phyloP scores from a whole-genome alignment of 2,888 invertebrate genomes.

The Girardia tigrina region DNA sequence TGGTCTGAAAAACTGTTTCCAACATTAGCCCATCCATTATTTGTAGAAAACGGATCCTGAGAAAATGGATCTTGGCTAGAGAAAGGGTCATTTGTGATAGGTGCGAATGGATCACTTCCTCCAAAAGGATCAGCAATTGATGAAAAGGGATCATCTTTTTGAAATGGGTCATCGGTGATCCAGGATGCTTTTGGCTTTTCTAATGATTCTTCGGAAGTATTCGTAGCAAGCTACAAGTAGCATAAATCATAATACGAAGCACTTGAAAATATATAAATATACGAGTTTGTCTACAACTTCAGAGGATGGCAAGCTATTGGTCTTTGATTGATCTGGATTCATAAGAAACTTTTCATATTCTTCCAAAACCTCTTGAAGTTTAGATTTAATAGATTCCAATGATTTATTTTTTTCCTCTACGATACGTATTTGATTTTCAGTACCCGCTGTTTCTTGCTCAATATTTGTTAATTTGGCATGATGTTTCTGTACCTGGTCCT shows the following conservation, averaged over 20 bases:
- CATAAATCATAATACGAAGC: neutral
- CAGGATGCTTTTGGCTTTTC: neutral
- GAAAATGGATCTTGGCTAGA: conserved; percentile 11
- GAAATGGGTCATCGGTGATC: conserved; percentile 12
- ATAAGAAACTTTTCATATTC: neutral
- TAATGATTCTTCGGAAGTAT: neutral
- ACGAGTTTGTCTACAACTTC: neutral
- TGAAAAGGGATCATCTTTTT: conserved; percentile 15
- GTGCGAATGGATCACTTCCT: neutral
- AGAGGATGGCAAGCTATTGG: neutral
- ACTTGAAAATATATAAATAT: neutral
- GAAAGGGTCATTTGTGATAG: neutral
- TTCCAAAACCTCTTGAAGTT: neutral
- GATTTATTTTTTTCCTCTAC: neutral
- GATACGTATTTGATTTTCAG: neutral
- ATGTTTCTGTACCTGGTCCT: conserved; percentile 2
- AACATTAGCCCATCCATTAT: conserved; percentile 1
- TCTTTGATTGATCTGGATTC: neutral
- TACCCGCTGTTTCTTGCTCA: neutral
- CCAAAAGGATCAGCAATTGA: conserved; percentile 2
- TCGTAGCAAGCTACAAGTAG: neutral
- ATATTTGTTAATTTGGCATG: neutral
- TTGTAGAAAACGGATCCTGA: neutral
- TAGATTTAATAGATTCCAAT: neutral
- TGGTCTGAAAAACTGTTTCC: conserved; percentile 13